Evolutionary conservation across 2,797 vertebrate species (phyloP), one percentile per base, ranked within the genome.

Genomic region (Chelon labrosus): DNA sequence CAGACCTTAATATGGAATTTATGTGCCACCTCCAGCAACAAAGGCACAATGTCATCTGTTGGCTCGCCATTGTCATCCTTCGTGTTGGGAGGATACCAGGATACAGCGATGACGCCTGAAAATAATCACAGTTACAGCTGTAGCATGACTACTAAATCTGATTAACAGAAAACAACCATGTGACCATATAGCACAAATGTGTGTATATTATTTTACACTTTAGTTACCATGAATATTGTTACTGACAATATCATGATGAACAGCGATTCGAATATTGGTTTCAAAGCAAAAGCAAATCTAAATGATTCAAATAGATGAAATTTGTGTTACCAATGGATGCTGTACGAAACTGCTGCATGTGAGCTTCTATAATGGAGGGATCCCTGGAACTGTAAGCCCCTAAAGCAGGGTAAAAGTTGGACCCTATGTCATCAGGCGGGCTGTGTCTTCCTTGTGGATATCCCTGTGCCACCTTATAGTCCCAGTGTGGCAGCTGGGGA

Each of bases 341-440:
- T 58, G 95, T 94, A 49, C 93, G 92, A 46, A 99, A 91, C 91
- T 99, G 98, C 80, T 94, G 95, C 98, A 99, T 98, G 84, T 99
- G 98, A 50, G 93, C 94, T 84, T 98, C 97, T 69, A 99, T 90
- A 52, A 98, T 88, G 55, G 95, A 89, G 70, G 97, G 96, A 83
- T 99, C 97, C 83, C 89, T 96, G 75, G 98, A 99, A 87, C 98
- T 99, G 88, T 99, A 99, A 47, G 96, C 89, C 76, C 98, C 98
- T 4, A 99, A 89, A 35, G 96, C 96, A 22, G 98, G 98, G 79
- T 98, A 99, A 90, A 98, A 99, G 88, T 95, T 99, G 80, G 98
- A 91, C 16, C 96, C 97, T 37, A 99, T 96, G 84, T 99, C 98
- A 14, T 98, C 97, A 41, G 98, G 98, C 63, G 98, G 98, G 64